Conservation (phyloP, 2,113 vertebrate genomes). For the Cryptoleucopteryx plumbea region DNA sequence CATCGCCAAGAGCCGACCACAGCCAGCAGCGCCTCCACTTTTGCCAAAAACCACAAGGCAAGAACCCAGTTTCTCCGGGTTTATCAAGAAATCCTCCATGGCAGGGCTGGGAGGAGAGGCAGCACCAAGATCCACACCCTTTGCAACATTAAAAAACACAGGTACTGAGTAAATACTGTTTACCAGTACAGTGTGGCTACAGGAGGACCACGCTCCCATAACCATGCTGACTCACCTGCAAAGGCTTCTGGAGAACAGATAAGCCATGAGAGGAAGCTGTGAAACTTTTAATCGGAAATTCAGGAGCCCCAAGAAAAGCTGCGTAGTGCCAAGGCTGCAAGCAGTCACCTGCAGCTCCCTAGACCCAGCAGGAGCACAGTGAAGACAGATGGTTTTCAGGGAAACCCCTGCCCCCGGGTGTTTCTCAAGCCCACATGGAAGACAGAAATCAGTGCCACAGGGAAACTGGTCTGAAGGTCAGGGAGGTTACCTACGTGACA, state of each 20-base stretch:
- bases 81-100: not conserved
- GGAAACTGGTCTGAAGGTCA: not conserved
- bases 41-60: not conserved
- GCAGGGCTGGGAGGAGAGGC: not conserved
- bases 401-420: not conserved
- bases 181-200: not conserved
- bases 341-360: not conserved
- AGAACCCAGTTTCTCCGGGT: not conserved
- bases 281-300: not conserved
- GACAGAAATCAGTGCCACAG: not conserved
- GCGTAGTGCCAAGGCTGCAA: not conserved
- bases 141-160: not conserved
- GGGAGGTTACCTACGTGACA: not conserved
- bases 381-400: not conserved
- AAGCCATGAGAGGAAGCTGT: not conserved
- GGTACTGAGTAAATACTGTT: rapidly evolving
- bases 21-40: not conserved
- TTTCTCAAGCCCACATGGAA: not conserved
- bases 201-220: rapidly evolving
- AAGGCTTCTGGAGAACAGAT: not conserved
- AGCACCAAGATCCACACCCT: not conserved
- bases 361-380: not conserved
- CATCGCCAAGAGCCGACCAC: rapidly evolving
- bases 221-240: not conserved
- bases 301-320: not conserved